Base-by-base conservation (phyloP, 2,888 invertebrate genomes). In the Cataglyphis albicans region DNA sequence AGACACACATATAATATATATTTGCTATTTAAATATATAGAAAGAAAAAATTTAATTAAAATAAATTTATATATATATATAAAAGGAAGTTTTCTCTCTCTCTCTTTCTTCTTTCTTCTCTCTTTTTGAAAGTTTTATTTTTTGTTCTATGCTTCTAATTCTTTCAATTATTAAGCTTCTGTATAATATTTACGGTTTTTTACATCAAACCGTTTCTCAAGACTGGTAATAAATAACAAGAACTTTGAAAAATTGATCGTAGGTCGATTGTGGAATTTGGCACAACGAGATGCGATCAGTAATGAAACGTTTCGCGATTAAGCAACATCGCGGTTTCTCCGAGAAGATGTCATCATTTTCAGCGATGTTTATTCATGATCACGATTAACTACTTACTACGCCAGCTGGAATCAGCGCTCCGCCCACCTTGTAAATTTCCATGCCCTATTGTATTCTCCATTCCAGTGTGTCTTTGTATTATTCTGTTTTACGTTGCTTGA, bases 281-380 rank as follows among this genome's bases (percentile, higher is more conserved):
- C 73, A 64, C 74, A 78, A 80, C 68, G 68, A 80, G 78, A 84
- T 84, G 63, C 84, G 67, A 80, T 29, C 25, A 32, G 25, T 67
- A 74, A 84, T 68, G 75, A 76, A 57, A 75, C 32, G 70, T 65
- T 44, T n/a, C 21, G 38, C 64, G 82, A 83, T 89, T 83, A 83
- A 80, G 84, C 83, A 89, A 88, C 89, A 57, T 68, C 70, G 57
- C 44, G 74, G 64, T 84, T 84, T 88, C 85, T 84, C 73, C 82
- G 72, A 61, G 78, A 81, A 84, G 87, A 90, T 88, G 90, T 91
- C 88, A 90, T 87, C 87, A 88, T 90, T 90, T 91, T 82, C 76
- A 86, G 86, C 72, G 82, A 88, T 90, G 88, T 91, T 91, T 90
- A 91, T 91, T 90, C 91, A 87, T 88, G 88, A 87, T 88, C 86